Base-by-base conservation (phyloP, 2,888 invertebrate genomes). In the Strigamia transsilvanica region DNA sequence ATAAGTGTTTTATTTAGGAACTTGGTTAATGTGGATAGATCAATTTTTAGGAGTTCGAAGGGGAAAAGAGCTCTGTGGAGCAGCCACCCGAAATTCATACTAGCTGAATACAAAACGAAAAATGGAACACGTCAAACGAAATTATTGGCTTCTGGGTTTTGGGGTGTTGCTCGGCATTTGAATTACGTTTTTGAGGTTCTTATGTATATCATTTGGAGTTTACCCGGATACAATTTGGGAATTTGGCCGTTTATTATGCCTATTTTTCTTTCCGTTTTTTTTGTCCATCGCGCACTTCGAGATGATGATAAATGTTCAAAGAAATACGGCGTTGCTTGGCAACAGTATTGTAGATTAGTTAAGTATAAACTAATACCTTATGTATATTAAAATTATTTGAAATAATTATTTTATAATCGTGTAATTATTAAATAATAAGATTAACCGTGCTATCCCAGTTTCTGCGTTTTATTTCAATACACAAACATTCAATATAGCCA, bases 131-230 rank as follows among this genome's bases (percentile, higher is more conserved):
- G 86, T 79, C 87, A 87, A 82, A 88, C 88, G 79, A 86, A 88
- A 23, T 87, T 91, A 15, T 86, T 91, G 61, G 88, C 88, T 2
- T 90, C 91, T 38, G 91, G 91, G 23, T 91, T 88, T 86, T 92
- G 91, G 91, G 91, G 90, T 9, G 84, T 90, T 10, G 89, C 90
- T 5, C 87, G 92, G 10, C 91, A 92, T 86, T 88, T 91, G 83
- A 91, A 92, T 86, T 92, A 92, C 86, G 86, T 90, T 9, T 90
- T 90, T 42, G 92, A 92, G 86, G 85, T 91, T 21, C 79, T 88
- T 21, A 87, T 90, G 0, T 89, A 91, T 5, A 86, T 90, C 32
- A 87, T 87, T 81, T 91, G 91, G 90, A 88, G 89, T 61, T 84
- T 88, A 10, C 89, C 90, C 0, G 88, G 88, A 7, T 86, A 87